Evolutionary conservation across 2,797 vertebrate genomes (phyloP).

Genomic region (Pantherophis alleghaniensis): DNA sequence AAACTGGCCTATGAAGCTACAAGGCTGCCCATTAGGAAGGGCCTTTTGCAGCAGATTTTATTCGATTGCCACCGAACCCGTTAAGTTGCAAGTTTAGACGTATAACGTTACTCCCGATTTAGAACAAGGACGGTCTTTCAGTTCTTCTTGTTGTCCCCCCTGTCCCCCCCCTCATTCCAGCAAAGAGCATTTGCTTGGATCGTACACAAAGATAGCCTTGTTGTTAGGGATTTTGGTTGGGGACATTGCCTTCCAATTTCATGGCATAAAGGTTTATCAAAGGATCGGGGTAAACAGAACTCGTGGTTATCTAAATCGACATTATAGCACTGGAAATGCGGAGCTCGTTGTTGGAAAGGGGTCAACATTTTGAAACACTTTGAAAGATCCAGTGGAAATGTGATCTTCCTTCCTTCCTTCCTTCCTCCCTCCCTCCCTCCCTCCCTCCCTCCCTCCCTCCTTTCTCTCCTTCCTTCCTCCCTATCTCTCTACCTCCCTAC

Average conservation of each 20-base stretch:
- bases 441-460: background rate
- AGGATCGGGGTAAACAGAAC: background rate
- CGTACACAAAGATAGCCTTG: background rate
- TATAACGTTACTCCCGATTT: background rate
- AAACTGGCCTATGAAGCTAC: slow-evolving; percentile 51
- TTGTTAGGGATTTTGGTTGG: background rate
- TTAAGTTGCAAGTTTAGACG: slow-evolving; percentile 31
- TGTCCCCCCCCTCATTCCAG: background rate
- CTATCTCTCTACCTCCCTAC: background rate
- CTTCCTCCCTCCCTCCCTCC: background rate
- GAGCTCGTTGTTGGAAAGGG: background rate
- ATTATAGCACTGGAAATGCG: background rate
- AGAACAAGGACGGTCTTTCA: background rate
- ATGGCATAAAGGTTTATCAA: background rate
- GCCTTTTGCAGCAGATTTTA: slow-evolving; percentile 47
- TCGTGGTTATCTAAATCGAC: background rate
- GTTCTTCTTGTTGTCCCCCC: background rate
- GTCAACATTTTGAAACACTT: background rate
- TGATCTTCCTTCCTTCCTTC: background rate
- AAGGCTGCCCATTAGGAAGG: slow-evolving; percentile 57
- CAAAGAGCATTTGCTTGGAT: background rate
- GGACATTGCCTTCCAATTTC: background rate
- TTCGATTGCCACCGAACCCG: slow-evolving; percentile 40
- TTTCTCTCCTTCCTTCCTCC: background rate
- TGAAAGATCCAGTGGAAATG: background rate